Evolutionary conservation across 2,888 invertebrate genomes (phyloP).

Genomic region (Perdita meconis): DNA sequence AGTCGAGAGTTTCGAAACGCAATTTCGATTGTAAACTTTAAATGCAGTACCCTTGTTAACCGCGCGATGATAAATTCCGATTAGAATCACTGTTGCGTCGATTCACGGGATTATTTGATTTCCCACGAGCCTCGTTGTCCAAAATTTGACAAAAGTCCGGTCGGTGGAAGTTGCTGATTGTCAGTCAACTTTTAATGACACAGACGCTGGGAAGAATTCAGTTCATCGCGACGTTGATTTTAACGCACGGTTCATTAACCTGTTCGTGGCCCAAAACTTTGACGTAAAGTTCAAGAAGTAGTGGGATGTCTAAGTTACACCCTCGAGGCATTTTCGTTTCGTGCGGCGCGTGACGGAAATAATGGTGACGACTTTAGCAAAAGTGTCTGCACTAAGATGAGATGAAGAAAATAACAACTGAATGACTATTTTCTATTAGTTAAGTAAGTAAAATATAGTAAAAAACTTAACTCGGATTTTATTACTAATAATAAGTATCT

Average conservation of each 20-base stretch:
- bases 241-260: constrained; percentile 6
- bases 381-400: too few species aligned
- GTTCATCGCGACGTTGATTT: constrained; percentile 11
- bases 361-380: too few species aligned
- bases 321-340: background rate
- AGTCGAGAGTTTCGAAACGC: background rate
- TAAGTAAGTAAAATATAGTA: too few species aligned
- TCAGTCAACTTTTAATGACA: background rate
- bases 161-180: background rate
- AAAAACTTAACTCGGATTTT: too few species aligned
- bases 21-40: constrained; percentile 41
- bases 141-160: constrained; percentile 4
- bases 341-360: too few species aligned
- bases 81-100: constrained; percentile 1
- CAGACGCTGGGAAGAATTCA: constrained; percentile 1
- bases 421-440: too few species aligned
- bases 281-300: background rate
- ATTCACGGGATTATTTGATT: constrained; percentile 17
- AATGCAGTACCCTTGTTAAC: constrained; percentile 43
- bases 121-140: constrained; percentile 6
- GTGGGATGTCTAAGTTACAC: background rate
- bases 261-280: background rate
- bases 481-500: too few species aligned
- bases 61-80: background rate
- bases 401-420: too few species aligned